phyloP scores from a whole-genome alignment of 2,113 vertebrate genomes.

The Sialia sialis region DNA sequence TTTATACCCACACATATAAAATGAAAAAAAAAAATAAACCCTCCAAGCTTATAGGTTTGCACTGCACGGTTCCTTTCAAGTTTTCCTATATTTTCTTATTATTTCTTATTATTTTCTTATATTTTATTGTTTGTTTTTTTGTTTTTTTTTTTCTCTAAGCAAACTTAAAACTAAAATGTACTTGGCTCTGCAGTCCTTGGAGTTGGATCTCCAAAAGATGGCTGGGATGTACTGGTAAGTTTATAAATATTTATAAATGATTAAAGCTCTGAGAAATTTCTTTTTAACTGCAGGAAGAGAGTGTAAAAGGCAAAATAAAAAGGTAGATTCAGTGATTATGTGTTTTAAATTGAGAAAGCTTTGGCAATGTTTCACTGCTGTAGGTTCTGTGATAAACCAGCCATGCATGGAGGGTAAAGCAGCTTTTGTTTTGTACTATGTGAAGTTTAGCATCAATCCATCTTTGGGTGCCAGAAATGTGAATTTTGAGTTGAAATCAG shows the following conservation, averaged over 20 bases:
- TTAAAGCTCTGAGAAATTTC: not conserved
- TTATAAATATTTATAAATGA: not conserved
- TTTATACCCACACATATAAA: not conserved
- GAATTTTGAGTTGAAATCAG: not conserved
- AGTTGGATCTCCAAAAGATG: slow-evolving; percentile 97
- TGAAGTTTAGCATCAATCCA: not conserved
- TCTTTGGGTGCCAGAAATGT: not conserved
- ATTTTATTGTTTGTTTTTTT: not conserved
- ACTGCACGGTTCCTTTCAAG: not conserved
- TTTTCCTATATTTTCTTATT: not conserved
- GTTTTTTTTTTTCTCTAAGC: slow-evolving; percentile 62
- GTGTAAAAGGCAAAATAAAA: not conserved
- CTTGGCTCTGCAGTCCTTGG: slow-evolving; percentile 93
- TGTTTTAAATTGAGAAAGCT: not conserved
- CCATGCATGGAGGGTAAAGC: not conserved
- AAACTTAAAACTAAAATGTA: slow-evolving; percentile 99
- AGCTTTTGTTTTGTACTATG: not conserved
- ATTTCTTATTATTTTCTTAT: not conserved
- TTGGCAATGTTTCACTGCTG: not conserved
- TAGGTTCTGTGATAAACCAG: not conserved
- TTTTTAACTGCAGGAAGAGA: not conserved
- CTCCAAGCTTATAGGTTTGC: not conserved
- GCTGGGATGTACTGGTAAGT: slow-evolving; percentile 96
- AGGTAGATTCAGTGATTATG: rapidly evolving
- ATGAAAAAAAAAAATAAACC: rapidly evolving